phyloP scores from a whole-genome alignment of 2,797 vertebrate species.

The Enteromius paludinosus region DNA sequence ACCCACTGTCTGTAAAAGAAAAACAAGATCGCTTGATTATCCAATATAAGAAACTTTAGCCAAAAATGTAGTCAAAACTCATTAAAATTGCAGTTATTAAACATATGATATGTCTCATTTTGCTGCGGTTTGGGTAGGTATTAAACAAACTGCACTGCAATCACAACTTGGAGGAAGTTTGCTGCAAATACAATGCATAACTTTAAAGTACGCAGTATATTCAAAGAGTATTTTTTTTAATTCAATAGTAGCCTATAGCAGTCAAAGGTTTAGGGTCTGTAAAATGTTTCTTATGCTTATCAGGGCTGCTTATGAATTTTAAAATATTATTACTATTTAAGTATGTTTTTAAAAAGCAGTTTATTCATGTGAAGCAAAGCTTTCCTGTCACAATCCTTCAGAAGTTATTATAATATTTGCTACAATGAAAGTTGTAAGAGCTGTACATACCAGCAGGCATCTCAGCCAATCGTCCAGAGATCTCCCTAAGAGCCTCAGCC shows the following conservation, averaged over 20 bases:
- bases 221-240: neutral
- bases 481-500: constrained; percentile 97
- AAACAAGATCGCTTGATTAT: neutral
- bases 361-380: neutral
- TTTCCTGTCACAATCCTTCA: neutral
- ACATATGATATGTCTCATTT: neutral
- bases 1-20: constrained; percentile 85
- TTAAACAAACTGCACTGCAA: neutral
- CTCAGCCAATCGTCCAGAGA: constrained; percentile 95
- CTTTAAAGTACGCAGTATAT: neutral
- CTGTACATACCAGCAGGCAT: constrained; percentile 93
- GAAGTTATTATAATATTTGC: neutral
- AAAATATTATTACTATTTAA: neutral
- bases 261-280: neutral
- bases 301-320: neutral
- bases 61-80: neutral
- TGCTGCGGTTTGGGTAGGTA: neutral
- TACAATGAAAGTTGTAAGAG: neutral
- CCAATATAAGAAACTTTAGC: neutral
- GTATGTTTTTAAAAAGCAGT: neutral
- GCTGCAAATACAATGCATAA: neutral
- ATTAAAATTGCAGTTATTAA: neutral
- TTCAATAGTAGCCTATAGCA: neutral
- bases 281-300: neutral
- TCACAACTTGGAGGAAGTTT: neutral